Evolutionary conservation across 2,797 vertebrate species (phyloP), one percentile per base, ranked within the genome.

Genomic region (Pampus argenteus): DNA sequence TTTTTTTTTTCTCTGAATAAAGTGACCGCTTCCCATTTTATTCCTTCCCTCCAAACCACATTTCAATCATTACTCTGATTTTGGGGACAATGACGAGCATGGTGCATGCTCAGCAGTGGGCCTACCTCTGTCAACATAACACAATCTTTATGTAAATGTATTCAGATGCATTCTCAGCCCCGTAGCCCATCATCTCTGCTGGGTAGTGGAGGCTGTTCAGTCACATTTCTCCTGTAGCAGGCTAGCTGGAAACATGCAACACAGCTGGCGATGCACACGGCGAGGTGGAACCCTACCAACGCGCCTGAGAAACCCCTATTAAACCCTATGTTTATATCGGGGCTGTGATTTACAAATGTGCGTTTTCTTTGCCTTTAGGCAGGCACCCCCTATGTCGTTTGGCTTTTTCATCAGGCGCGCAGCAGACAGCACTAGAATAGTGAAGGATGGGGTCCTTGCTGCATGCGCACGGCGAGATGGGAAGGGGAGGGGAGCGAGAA

Each of bases 121-220:
- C 55, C 70, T 71, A 79, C 71, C 75, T 81, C 76, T 76, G 89
- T 86, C 82, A 90, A 66, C 71, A 38, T 79, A 49, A 82, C 91
- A 76, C 91, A 87, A 88, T 95, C 85, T 93, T 76, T 92, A 95
- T 95, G 93, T 88, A 94, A 93, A 95, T 95, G 75, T 93, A 93
- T 95, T 94, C 77, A 92, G 88, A 94, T 93, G 62, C 91, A 84
- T 89, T 89, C 92, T 65, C 83, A 57, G 79, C 88, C 84, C 67
- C 67, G 75, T 75, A 81, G 90, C 91, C 89, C 87, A 85, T 82
- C 87, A 81, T 83, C 84, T 84, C 88, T 73, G 83, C 83, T 83
- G 86, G 15, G 68, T 83, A 81, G 85, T 72, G 85, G 74, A 66
- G 62, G 66, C 76, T 80, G 78, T 64, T 80, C 50, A 47, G 50